A percentile compares a stretch with the other conserved stretches of the same genome.
phyloP scores from a whole-genome alignment of 1,140 invertebrate genomes.

The Ladona fulva region DNA sequence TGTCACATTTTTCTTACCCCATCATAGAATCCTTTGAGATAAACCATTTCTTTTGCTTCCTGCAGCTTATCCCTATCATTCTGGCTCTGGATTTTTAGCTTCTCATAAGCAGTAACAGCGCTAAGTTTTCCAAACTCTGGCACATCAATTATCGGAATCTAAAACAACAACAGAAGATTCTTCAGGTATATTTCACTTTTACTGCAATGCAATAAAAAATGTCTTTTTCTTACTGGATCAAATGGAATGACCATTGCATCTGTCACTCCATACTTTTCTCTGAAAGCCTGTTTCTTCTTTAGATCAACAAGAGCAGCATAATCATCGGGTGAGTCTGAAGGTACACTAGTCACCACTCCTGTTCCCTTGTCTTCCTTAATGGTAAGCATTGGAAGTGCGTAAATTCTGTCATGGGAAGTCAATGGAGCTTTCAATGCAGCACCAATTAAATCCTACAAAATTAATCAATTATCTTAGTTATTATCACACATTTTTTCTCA shows the following conservation, averaged over 20 bases:
- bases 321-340: slow-evolving; percentile 98
- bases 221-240: slow-evolving; percentile 52
- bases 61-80: slow-evolving; percentile 91
- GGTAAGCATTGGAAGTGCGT: slow-evolving; percentile 94
- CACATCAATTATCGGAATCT: slow-evolving; percentile 86
- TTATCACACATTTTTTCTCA: too few species aligned
- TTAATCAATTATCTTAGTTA: too few species aligned
- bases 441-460: slow-evolving; percentile 61
- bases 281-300: slow-evolving; percentile 86
- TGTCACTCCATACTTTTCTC: slow-evolving; percentile 86
- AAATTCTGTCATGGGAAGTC: slow-evolving; percentile 71
- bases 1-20: slow-evolving; percentile 38
- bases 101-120: slow-evolving; percentile 77
- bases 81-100: slow-evolving; percentile 92
- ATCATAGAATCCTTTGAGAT: slow-evolving; percentile 97
- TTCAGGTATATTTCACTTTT: neutral
- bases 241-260: slow-evolving; percentile 90
- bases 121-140: slow-evolving; percentile 79
- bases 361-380: slow-evolving; percentile 98
- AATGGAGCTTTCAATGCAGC: slow-evolving; percentile 72
- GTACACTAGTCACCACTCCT: slow-evolving; percentile 95
- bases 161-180: slow-evolving; percentile 24
- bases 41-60: slow-evolving; percentile 93
- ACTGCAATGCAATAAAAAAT: neutral
- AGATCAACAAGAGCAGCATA: slow-evolving; percentile 91